Evolutionary conservation across 2,797 vertebrate species (phyloP).

Genomic region (Rachycentron canadum): DNA sequence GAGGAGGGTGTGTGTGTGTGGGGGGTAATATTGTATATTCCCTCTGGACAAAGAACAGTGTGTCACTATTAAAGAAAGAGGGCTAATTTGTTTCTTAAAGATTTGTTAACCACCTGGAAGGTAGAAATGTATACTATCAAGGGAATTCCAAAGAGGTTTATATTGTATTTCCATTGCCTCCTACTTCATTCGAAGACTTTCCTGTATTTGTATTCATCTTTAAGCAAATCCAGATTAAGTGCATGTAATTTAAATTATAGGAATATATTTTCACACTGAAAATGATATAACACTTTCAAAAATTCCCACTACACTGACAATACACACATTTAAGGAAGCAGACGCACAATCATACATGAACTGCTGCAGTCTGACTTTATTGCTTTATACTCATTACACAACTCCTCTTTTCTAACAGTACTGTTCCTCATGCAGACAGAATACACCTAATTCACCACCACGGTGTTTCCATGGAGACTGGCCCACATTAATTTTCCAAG

Average conservation of each 20-base stretch:
- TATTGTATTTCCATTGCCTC: slow-evolving; percentile 17
- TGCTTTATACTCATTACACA: slow-evolving; percentile 63
- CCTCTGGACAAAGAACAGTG: slow-evolving; percentile 39
- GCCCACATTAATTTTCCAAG: slow-evolving; percentile 80
- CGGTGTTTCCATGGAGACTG: slow-evolving; percentile 84
- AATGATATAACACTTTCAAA: not conserved
- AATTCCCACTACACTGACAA: not conserved
- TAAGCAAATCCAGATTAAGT: not conserved
- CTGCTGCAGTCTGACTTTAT: slow-evolving; percentile 43
- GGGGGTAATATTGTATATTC: slow-evolving; percentile 16
- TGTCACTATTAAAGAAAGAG: slow-evolving; percentile 31
- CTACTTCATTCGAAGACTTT: not conserved
- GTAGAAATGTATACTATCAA: slow-evolving; percentile 17
- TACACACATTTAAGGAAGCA: not conserved
- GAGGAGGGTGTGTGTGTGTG: not conserved
- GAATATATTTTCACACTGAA: not conserved
- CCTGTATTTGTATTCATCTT: not conserved
- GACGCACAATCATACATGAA: slow-evolving; percentile 35
- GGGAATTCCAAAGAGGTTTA: slow-evolving; percentile 22
- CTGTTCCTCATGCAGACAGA: slow-evolving; percentile 77
- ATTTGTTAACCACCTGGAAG: slow-evolving; percentile 50
- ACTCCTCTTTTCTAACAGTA: slow-evolving; percentile 47
- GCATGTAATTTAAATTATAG: not conserved
- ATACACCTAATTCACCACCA: slow-evolving; percentile 79
- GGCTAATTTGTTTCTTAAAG: slow-evolving; percentile 44